Percentiles rank a stretch among this genome's conserved stretches.
Evolutionary conservation across 2,113 vertebrate species (phyloP).

Genomic region (Pleuronectes platessa): DNA sequence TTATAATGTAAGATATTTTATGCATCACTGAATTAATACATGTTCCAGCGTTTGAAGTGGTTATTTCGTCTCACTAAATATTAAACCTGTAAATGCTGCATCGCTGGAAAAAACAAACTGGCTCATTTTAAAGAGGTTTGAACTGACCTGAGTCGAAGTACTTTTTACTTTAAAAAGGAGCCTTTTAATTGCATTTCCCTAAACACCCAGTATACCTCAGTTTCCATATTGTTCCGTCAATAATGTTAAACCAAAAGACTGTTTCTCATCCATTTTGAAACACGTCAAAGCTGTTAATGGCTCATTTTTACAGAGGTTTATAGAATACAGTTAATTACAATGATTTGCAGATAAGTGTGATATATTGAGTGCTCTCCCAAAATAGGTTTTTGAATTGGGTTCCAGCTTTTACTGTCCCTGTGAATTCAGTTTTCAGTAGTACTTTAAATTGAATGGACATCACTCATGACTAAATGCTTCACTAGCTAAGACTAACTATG

Average conservation of each 20-base stretch:
- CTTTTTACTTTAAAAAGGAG: background rate
- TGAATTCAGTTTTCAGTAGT: too few species aligned
- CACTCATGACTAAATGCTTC: too few species aligned
- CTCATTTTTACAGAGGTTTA: background rate
- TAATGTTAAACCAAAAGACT: background rate
- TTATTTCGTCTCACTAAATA: background rate
- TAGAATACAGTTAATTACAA: too few species aligned
- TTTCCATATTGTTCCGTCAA: background rate
- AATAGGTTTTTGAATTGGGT: too few species aligned
- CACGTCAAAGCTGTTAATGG: background rate
- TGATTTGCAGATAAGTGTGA: too few species aligned
- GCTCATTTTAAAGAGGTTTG: background rate
- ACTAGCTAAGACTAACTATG: too few species aligned
- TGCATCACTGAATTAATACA: background rate
- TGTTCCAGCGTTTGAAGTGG: background rate
- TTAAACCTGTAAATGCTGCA: background rate
- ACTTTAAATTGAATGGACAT: too few species aligned
- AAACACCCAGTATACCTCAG: too few species aligned
- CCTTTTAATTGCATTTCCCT: background rate
- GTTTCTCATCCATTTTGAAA: background rate
- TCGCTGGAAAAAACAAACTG: background rate
- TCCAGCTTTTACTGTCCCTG: too few species aligned
- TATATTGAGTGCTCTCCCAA: too few species aligned
- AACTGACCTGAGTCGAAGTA: background rate
- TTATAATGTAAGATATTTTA: background rate